Evolutionary conservation across 2,888 invertebrate genomes (phyloP).

Genomic region (Polymixis flavicincta): DNA sequence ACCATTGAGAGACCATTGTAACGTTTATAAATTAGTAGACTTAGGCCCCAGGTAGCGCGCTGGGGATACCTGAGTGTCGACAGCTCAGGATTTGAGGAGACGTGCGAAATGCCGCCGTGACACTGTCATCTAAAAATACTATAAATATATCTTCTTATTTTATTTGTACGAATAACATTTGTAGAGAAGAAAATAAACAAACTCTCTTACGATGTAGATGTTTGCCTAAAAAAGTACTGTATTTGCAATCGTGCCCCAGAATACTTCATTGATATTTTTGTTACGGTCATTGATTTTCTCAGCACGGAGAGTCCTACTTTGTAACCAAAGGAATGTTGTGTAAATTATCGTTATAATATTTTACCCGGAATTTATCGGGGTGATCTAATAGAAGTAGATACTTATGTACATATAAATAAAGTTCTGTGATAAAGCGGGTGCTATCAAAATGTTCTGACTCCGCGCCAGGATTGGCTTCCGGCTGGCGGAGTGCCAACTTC

Average conservation of each 20-base stretch:
- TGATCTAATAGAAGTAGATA: conserved; percentile 59
- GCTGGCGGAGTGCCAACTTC: conserved; percentile 83
- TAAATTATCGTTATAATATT: conserved; percentile 61
- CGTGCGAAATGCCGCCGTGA: conserved; percentile 51
- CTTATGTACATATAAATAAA: conserved; percentile 67
- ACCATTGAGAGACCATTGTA: too few species aligned
- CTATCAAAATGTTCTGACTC: conserved; percentile 83
- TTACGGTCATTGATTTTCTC: conserved; percentile 55
- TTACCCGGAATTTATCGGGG: conserved; percentile 61
- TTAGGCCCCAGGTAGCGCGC: conserved; percentile 49
- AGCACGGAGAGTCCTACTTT: conserved; percentile 28
- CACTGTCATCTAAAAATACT: conserved; percentile 54
- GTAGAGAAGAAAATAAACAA: conserved; percentile 47
- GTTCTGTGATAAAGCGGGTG: conserved; percentile 75
- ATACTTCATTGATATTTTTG: conserved; percentile 52
- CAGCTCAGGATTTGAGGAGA: conserved; percentile 59
- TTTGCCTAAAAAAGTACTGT: conserved; percentile 42
- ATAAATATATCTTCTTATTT: conserved; percentile 51
- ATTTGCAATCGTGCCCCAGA: conserved; percentile 41
- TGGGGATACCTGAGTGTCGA: conserved; percentile 57
- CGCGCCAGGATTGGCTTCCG: conserved; percentile 84
- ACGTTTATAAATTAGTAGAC: too few species aligned
- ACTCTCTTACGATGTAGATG: conserved; percentile 26
- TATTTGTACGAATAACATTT: conserved; percentile 45
- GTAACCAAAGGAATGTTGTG: conserved; percentile 35